These are phyloP conservation scores for Sebastes kiyomatsui DNA, from an alignment of 2,797 vertebrate genomes.

Conservation along the genomic window DNA sequence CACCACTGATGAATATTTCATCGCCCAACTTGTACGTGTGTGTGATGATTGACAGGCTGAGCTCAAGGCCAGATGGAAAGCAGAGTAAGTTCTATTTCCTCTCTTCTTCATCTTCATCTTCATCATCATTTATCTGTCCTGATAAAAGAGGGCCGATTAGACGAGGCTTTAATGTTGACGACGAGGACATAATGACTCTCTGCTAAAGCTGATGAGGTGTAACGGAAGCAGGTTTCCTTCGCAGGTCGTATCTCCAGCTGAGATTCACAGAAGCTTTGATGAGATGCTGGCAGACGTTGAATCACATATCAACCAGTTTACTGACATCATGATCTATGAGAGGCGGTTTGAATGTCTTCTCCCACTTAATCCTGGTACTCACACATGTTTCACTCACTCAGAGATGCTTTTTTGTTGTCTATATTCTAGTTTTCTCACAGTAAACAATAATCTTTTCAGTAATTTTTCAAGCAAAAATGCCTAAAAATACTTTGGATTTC, in stretches of 20 bases:
- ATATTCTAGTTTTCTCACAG: background rate
- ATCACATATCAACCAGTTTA: background rate
- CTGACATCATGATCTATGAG: background rate
- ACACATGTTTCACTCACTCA: background rate
- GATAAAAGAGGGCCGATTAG: slow-evolving; percentile 45
- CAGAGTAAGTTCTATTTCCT: background rate
- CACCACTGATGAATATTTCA: slow-evolving; percentile 60
- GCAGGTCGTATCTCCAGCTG: background rate
- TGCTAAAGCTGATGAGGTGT: background rate
- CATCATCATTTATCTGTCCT: slow-evolving; percentile 14
- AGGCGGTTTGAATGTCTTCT: background rate
- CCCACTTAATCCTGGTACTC: background rate
- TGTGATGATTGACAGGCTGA: slow-evolving; percentile 10
- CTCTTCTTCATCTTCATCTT: background rate
- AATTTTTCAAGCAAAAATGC: background rate
- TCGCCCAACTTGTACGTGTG: slow-evolving; percentile 11
- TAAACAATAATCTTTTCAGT: background rate
- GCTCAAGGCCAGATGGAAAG: slow-evolving; percentile 36
- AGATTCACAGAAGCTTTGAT: background rate
- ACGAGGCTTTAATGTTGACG: background rate
- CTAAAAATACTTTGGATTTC: background rate
- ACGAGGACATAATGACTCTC: background rate
- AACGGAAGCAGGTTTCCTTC: background rate
- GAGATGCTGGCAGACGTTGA: background rate
- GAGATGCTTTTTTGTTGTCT: too few relatives aligned